These are phyloP conservation scores for Ephestia elutella DNA, from an alignment of 1,140 invertebrate species.

Conservation along the genomic window DNA sequence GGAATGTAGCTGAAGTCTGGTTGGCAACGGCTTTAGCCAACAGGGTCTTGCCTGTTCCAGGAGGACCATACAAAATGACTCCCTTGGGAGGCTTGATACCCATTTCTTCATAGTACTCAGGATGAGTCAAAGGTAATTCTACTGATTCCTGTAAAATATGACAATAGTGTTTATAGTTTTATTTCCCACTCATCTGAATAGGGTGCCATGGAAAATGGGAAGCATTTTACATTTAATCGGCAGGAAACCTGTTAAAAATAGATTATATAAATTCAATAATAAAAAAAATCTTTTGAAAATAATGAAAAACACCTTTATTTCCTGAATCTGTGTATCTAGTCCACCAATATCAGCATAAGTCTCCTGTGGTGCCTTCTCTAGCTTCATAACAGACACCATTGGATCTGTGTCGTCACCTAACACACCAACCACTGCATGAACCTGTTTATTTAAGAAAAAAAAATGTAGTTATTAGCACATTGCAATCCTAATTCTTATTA, in stretches of 20 bases:
- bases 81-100: constrained; percentile 99
- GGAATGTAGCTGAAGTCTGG: constrained; percentile 99
- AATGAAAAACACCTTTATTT: constrained; percentile 77
- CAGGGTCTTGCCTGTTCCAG: constrained; percentile 98
- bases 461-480: constrained; percentile 1
- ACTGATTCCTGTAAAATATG: constrained; percentile 91
- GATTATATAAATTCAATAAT: no score
- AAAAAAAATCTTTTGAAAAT: no score
- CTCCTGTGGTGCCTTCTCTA: constrained; percentile 99
- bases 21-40: constrained; percentile 99
- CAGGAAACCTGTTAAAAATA: no score
- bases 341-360: constrained; percentile 99
- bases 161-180: neutral
- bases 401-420: constrained; percentile 99
- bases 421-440: constrained; percentile 99
- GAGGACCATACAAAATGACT: constrained; percentile 98
- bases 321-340: constrained; percentile 99
- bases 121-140: constrained; percentile 98
- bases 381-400: constrained; percentile 99
- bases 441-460: constrained; percentile 50
- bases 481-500: no score
- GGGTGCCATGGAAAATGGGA: no score
- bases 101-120: constrained; percentile 99
- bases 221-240: no score
- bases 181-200: no score